A percentile compares a stretch with the other conserved stretches of the same genome.
Conservation (phyloP, 2,888 invertebrate species). For the Mycogona germanica region DNA sequence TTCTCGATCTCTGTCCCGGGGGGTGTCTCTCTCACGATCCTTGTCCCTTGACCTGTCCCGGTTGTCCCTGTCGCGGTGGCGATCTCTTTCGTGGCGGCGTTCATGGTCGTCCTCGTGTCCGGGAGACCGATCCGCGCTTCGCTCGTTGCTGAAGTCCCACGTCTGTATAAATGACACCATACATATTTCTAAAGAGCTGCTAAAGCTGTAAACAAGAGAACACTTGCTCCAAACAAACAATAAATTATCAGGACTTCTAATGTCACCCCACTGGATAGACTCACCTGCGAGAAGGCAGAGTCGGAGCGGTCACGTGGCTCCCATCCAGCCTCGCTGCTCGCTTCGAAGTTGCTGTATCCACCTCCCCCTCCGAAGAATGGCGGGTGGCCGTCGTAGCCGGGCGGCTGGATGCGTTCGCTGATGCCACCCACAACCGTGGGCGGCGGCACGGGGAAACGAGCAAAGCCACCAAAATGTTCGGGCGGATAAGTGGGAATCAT, state of each 20-base stretch:
- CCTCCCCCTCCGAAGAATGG: conserved; percentile 5
- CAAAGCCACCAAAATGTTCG: conserved; percentile 6
- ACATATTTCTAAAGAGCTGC: neutral
- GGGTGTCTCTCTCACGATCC: conserved; percentile 16
- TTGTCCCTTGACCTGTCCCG: conserved; percentile 16
- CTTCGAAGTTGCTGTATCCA: conserved; percentile 19
- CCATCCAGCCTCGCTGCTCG: conserved; percentile 16
- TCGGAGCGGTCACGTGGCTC: conserved; percentile 17
- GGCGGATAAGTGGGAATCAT: conserved; percentile 1
- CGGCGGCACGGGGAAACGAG: conserved; percentile 11
- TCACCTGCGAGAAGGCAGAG: conserved; percentile 15
- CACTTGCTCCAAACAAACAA: neutral
- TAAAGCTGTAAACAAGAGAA: neutral
- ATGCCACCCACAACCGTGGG: conserved; percentile 8
- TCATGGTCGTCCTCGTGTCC: conserved; percentile 20
- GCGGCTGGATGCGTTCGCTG: conserved; percentile 9
- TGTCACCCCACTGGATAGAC: no score
- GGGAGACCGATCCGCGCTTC: conserved; percentile 22
- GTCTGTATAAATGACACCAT: conserved; percentile 11
- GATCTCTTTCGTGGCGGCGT: conserved; percentile 17
- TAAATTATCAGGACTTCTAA: no score
- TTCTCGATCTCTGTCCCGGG: conserved; percentile 23
- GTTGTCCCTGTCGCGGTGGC: conserved; percentile 17
- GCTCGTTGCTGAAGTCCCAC: conserved; percentile 21
- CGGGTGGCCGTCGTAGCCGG: conserved; percentile 13